Percentiles rank a stretch among this genome's conserved stretches.
Evolutionary conservation across 2,797 vertebrate genomes (phyloP).

Genomic region (Saxicola maurus): DNA sequence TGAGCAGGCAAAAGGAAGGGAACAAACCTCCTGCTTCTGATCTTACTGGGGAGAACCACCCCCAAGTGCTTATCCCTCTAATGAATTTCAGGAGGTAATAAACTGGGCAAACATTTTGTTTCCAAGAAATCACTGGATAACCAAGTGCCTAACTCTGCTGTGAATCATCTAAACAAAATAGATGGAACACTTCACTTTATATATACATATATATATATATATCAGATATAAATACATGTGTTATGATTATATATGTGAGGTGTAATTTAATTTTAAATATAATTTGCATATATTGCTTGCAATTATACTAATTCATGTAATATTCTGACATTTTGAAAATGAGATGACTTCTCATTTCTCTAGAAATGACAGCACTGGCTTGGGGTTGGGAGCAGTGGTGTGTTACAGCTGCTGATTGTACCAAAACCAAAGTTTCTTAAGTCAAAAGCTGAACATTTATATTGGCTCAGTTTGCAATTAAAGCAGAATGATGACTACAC

Average conservation of each 20-base stretch:
- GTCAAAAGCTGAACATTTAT: neutral
- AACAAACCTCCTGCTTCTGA: neutral
- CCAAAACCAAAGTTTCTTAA: neutral
- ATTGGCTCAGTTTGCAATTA: neutral
- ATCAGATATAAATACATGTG: neutral
- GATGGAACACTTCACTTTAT: neutral
- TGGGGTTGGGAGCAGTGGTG: neutral
- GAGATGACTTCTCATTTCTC: neutral
- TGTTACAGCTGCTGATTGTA: neutral
- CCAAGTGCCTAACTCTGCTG: neutral
- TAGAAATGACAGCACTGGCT: neutral
- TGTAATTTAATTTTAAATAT: neutral
- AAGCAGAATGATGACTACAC: neutral
- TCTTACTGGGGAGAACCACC: neutral
- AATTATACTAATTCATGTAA: neutral
- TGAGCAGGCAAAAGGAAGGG: conserved; percentile 29
- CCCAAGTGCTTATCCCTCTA: neutral
- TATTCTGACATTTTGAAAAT: neutral
- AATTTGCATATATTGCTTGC: neutral
- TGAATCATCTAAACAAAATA: neutral
- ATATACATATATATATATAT: neutral
- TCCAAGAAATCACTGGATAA: neutral
- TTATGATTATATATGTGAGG: neutral
- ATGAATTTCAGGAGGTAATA: neutral
- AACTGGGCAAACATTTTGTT: neutral